phyloP scores from a whole-genome alignment of 2,888 invertebrate species.

The Pristionchus fissidentatus region DNA sequence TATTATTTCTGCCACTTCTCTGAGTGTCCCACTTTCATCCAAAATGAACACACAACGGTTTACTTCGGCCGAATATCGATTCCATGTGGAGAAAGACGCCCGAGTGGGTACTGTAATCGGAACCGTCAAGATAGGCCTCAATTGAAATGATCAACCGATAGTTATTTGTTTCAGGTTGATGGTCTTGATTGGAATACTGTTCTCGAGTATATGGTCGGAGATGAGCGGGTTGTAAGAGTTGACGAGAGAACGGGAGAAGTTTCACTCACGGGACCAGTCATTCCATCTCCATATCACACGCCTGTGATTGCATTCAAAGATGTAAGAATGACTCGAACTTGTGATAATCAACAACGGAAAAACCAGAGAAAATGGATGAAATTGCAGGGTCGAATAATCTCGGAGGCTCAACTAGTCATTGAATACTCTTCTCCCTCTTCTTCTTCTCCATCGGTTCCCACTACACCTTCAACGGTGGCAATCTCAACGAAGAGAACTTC shows the following conservation, averaged over 20 bases:
- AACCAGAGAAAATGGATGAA: not conserved
- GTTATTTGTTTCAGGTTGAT: not conserved
- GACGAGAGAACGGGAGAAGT: conserved; percentile 37
- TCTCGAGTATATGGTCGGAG: conserved; percentile 30
- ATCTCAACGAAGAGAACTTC: no score
- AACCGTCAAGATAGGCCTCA: not conserved
- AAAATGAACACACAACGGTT: no score
- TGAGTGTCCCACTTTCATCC: no score
- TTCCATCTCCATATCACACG: conserved; percentile 22
- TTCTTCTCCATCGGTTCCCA: no score
- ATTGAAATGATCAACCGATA: not conserved
- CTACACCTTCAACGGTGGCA: no score
- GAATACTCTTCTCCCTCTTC: no score
- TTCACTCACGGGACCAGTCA: conserved; percentile 33
- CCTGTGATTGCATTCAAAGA: conserved; percentile 26
- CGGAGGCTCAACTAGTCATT: not conserved
- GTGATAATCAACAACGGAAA: no score
- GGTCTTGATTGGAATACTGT: not conserved
- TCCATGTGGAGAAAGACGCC: conserved; percentile 2
- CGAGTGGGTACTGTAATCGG: conserved; percentile 24
- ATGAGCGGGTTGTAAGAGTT: conserved; percentile 17
- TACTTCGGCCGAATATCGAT: not conserved
- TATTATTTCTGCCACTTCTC: no score
- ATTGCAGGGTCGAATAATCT: conserved; percentile 38
- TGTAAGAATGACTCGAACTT: not conserved